Conservation (phyloP, 2,113 vertebrate species). For the cattle (Bos taurus) region DNA sequence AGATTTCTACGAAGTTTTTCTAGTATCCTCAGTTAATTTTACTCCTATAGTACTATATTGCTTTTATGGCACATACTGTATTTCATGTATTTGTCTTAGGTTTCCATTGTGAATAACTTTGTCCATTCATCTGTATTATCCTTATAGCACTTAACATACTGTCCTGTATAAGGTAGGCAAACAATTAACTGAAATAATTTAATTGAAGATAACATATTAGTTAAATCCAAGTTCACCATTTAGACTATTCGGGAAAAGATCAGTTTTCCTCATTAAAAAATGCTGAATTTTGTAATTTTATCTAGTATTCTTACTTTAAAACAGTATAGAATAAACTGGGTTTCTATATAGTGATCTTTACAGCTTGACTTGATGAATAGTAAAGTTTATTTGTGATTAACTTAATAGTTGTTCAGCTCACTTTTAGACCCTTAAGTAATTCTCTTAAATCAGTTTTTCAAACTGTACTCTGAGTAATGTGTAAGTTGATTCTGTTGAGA, state of each 20-base stretch:
- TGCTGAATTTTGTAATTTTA: neutral
- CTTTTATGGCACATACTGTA: neutral
- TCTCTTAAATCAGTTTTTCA: conserved; percentile 8
- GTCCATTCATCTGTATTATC: neutral
- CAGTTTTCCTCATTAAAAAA: conserved; percentile 9
- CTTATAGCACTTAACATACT: neutral
- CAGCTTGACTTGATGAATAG: neutral
- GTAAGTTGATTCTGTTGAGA: neutral
- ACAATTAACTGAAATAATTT: conserved; percentile 20
- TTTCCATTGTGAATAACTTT: neutral
- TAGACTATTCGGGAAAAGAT: neutral
- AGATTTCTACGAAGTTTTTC: neutral
- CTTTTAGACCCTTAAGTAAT: neutral
- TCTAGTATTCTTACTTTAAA: neutral
- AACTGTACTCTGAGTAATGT: neutral
- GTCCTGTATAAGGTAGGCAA: neutral
- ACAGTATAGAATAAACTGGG: neutral
- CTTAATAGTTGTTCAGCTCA: neutral
- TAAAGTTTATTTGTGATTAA: neutral
- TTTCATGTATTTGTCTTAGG: neutral
- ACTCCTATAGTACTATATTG: neutral
- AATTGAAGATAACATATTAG: neutral
- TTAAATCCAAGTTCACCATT: neutral
- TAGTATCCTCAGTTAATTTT: neutral
- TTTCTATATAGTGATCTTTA: neutral